Base-by-base conservation (phyloP, 2,888 invertebrate genomes). In the Chirona hameri region DNA sequence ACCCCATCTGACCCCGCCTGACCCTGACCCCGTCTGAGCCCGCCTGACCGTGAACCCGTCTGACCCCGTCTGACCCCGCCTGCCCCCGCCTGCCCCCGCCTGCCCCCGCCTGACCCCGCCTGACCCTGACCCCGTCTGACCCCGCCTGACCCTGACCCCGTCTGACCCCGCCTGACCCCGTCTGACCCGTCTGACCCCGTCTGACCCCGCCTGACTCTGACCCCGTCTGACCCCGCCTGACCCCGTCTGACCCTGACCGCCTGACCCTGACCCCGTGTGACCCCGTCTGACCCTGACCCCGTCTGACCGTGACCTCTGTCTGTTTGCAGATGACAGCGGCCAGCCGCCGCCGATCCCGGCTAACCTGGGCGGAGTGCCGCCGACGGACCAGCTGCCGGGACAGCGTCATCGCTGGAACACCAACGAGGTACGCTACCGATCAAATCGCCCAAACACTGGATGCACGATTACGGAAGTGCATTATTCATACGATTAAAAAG, bases 321-420 rank as follows among this genome's bases (percentile, higher is more conserved):
- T 9, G n/a, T 10, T 81, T 81, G 48, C 76, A 31, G 60, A 84
- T 84, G 85, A 85, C 79, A 83, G 83, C 60, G 83, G 83, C 52
- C 84, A 83, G 83, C 83, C 81, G 87, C 96, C 96, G 90, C 96
- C 96, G 90, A 91, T 97, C 87, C 96, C 97, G 84, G 96, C 96
- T 89, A 97, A 97, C 91, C 91, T 97, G 91, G 97, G 97, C 90
- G 95, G 95, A 88, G 91, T 98, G 88, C 96, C 95, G 86, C 93
- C 95, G 87, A 96, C 97, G 85, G 96, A 97, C 89, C 95, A 96
- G 89, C 97, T 98, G 90, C 96, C 97, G 85, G 93, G 93, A 86
- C 96, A 96, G 89, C 91, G 97, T 88, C 97, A 98, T 90, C 93
- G 97, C 86, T 98, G 98, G 98, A 98, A 98, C 93, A 98, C 97